Base-by-base conservation (phyloP, 1,140 invertebrate genomes). In the Trichomalopsis sarcophagae region DNA sequence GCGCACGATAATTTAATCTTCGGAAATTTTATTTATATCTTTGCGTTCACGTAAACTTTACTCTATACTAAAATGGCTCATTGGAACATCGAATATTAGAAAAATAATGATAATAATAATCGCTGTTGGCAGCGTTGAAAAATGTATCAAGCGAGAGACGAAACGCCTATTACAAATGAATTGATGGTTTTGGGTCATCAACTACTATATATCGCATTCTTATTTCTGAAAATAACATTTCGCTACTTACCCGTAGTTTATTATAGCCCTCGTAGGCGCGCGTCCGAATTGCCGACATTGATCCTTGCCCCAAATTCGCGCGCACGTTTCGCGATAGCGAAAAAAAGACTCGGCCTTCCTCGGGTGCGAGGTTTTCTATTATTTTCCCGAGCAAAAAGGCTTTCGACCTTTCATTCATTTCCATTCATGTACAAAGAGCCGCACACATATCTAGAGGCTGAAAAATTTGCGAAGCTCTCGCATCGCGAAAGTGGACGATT, bases 221-320 rank as follows among this genome's bases (percentile, higher is more conserved):
- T 68, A 80, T 68, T 80, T 80, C 78, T 80, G 78, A 80, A 80
- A 80, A 80, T 80, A 80, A 69, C 78, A 47, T 69, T 69, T 44
- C 36, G 9, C 47, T 79, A 33, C 55, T 79, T 79, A 40, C n/a
- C 17, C 11, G 75, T 27, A 40, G 78, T 80, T 80, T 44, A 68
- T 69, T 80, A 80, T 80, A 80, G 77, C 76, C 23, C 76, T 78
- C 27, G 55, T 10, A 11, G 17, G 7, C 2, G 23, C 33, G 33
- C 78, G 33, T 68, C 50, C 55, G 76, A 78, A 80, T 44, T 80
- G 62, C 30, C 78, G 33, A 68, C 62, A 80, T 80, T 80, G 78
- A 80, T 80, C 78, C 78, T 80, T 80, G 78, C 78, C 78, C 78
- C 40, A 80, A 2, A 27, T 78, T 78, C 50, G 10, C 10, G 50